Evolutionary conservation across 2,888 invertebrate genomes (phyloP), one percentile per base, ranked within the genome.

Genomic region (Drosophila anomelani): DNA sequence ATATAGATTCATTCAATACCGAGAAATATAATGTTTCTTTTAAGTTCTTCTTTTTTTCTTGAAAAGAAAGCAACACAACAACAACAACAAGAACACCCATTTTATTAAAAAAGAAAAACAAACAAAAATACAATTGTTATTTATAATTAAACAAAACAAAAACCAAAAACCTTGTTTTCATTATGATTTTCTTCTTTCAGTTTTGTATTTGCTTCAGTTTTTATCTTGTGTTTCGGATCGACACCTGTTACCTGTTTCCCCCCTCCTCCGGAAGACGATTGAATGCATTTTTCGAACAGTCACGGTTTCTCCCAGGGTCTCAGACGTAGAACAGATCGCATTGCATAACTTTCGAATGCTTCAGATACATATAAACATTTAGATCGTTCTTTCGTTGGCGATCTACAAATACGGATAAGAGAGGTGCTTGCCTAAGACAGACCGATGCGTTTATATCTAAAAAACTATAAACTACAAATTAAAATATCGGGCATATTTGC

Each of bases 61-160:
- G 73, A 74, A 82, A 75, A 75, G 66, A 80, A 85, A 67, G 66
- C 76, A 75, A 73, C 76, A 74, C 68, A 82, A 77, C 68, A 60
- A 77, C 51, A 51, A 34, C 51, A 51, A 34, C 51, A 77, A 62
- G 44, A 79, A 75, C 59, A 85, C 75, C 82, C 87, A 79, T 90
- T 90, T 91, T 86, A 91, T 90, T 81, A 78, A 90, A 78, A 89
- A 69, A 51, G 20, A 47, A 47, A 47, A 47, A 47, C 47, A 29
- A 51, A 51, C 51, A 51, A 51, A 91, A 91, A 90, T 90, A 90
- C 85, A 91, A 91, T 90, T 91, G 90, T 90, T 90, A 90, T 91
- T 90, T 91, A 90, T 90, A 90, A 91, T 91, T 91, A 90, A 91
- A 68, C 72, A 90, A 91, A 91, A 80, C 81, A 79, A 81, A 77